Percentiles rank a stretch among this genome's conserved stretches.
Conservation (phyloP, 2,797 vertebrate species). For the Aythya fuligula region DNA sequence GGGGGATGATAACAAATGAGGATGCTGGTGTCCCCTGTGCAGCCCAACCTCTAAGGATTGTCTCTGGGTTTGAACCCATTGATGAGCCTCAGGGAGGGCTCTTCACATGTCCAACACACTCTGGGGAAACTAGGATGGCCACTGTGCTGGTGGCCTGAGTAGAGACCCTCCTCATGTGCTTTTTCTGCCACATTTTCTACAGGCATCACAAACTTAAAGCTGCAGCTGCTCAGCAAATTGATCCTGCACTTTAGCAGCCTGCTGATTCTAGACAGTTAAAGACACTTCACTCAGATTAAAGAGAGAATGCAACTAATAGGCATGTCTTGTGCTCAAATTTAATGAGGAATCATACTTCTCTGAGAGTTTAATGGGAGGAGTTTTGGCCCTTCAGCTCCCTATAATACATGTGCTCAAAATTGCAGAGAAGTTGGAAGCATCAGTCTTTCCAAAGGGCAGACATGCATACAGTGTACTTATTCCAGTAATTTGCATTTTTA, state of each 20-base stretch:
- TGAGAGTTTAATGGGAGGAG: neutral
- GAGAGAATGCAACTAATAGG: neutral
- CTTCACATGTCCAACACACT: accelerated
- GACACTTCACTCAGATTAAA: neutral
- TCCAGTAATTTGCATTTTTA: constrained; percentile 11
- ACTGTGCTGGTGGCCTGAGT: neutral
- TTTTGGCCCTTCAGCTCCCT: neutral
- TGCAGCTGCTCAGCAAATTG: neutral
- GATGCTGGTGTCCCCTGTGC: neutral
- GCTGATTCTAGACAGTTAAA: neutral
- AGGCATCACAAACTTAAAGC: accelerated
- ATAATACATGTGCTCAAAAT: neutral
- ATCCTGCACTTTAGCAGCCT: neutral
- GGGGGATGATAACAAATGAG: accelerated
- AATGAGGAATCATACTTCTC: neutral
- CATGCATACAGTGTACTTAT: neutral
- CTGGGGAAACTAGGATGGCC: neutral
- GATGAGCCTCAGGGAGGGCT: too few relatives aligned
- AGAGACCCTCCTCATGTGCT: neutral
- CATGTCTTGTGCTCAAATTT: neutral
- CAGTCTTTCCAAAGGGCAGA: neutral
- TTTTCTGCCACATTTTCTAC: neutral
- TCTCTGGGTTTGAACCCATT: neutral
- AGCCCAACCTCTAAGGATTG: neutral
- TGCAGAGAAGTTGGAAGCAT: neutral